phyloP scores from a whole-genome alignment of 2,113 vertebrate genomes.

The Petromus typicus region DNA sequence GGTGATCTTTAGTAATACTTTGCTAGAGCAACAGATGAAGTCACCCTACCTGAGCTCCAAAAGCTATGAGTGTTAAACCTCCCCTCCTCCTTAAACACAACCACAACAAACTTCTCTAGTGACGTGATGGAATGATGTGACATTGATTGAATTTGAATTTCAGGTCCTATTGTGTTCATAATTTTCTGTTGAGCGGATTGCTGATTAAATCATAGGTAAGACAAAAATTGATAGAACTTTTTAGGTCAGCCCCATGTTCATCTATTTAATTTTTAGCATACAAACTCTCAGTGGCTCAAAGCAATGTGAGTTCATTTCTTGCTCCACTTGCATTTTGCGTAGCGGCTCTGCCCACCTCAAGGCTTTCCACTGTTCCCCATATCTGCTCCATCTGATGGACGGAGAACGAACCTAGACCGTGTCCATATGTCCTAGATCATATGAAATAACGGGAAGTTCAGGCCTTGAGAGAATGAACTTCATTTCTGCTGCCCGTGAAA shows the following conservation, averaged over 20 bases:
- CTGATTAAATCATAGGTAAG: not conserved
- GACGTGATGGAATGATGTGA: not conserved
- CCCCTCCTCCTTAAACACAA: not conserved
- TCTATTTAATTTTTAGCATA: not conserved
- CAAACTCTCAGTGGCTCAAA: not conserved
- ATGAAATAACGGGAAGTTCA: not conserved
- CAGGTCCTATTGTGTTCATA: not conserved
- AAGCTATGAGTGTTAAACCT: not conserved
- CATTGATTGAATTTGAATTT: conserved; percentile 28
- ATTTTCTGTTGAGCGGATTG: not conserved
- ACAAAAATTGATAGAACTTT: not conserved
- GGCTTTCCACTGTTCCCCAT: not conserved
- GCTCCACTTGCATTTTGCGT: not conserved
- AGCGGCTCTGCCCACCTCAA: not conserved
- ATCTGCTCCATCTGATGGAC: not conserved
- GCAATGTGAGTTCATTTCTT: not conserved
- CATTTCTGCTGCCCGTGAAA: not conserved
- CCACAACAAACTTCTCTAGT: not conserved
- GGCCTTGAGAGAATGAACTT: not conserved
- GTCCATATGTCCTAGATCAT: not conserved
- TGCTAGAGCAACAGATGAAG: not conserved
- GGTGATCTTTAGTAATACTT: not conserved
- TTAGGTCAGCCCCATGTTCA: not conserved
- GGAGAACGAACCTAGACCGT: not conserved
- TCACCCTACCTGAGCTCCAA: not conserved